phyloP scores from a whole-genome alignment of 2,888 invertebrate genomes.

The Pecten maximus region DNA sequence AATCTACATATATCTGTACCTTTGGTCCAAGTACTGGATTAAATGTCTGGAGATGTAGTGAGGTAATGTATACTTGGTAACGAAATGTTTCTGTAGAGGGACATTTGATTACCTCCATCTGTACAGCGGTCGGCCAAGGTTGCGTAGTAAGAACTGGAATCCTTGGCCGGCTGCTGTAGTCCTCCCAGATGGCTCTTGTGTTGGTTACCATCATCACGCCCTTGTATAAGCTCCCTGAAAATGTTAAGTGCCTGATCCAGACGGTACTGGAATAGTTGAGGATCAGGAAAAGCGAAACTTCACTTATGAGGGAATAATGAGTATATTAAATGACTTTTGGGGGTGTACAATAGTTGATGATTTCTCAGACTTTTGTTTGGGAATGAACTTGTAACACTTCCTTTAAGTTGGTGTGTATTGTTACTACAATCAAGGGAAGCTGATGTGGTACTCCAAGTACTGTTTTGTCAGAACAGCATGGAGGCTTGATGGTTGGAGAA shows the following conservation, averaged over 20 bases:
- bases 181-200: background rate
- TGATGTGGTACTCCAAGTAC: background rate
- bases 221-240: background rate
- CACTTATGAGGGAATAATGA: background rate
- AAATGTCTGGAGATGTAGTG: background rate
- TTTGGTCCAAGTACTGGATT: background rate
- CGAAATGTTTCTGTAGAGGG: background rate
- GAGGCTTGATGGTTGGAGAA: background rate
- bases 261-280: constrained; percentile 2
- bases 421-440: background rate
- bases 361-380: background rate
- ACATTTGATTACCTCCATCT: background rate
- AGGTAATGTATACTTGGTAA: background rate
- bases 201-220: background rate
- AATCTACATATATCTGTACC: background rate
- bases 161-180: background rate
- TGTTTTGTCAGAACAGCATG: background rate
- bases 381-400: constrained; percentile 11
- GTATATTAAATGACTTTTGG: background rate
- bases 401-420: background rate
- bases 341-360: constrained; percentile 16
- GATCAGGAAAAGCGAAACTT: background rate
- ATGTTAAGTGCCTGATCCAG: background rate
- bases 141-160: background rate
- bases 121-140: background rate